Evolutionary conservation across 2,888 invertebrate species (phyloP).

Genomic region (Amblyjoppa proteus): DNA sequence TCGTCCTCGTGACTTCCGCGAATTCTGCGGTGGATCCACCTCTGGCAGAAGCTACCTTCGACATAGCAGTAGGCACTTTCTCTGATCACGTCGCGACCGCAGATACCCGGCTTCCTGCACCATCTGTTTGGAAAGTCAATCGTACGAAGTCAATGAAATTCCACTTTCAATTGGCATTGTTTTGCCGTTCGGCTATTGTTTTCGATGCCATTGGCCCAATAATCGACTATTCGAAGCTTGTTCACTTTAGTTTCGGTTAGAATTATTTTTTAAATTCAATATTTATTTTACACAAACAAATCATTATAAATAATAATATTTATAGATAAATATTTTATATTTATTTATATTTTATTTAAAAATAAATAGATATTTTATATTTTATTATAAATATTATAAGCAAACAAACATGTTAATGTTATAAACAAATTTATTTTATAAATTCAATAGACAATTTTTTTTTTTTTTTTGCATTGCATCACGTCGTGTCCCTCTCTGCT

Average conservation of each 20-base stretch:
- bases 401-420: too few relatives aligned
- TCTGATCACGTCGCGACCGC: conserved; percentile 91
- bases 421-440: too few relatives aligned
- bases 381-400: too few relatives aligned
- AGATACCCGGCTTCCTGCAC: conserved; percentile 91
- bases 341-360: too few relatives aligned
- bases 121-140: conserved; percentile 85
- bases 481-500: too few relatives aligned
- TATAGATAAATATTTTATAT: too few relatives aligned
- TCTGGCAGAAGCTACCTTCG: conserved; percentile 93
- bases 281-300: too few relatives aligned
- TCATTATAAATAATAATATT: too few relatives aligned
- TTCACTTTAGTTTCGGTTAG: background rate
- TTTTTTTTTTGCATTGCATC: background rate
- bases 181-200: background rate
- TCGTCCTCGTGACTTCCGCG: conserved; percentile 80
- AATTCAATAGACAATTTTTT: background rate
- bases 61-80: conserved; percentile 95
- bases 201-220: too few relatives aligned
- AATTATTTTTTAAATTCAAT: too few relatives aligned
- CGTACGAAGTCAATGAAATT: conserved; percentile 41
- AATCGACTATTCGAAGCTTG: background rate
- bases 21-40: conserved; percentile 86
- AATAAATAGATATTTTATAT: too few relatives aligned
- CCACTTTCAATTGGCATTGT: background rate